phyloP scores from a whole-genome alignment of 2,888 invertebrate species.

The Miltochrista miniata region DNA sequence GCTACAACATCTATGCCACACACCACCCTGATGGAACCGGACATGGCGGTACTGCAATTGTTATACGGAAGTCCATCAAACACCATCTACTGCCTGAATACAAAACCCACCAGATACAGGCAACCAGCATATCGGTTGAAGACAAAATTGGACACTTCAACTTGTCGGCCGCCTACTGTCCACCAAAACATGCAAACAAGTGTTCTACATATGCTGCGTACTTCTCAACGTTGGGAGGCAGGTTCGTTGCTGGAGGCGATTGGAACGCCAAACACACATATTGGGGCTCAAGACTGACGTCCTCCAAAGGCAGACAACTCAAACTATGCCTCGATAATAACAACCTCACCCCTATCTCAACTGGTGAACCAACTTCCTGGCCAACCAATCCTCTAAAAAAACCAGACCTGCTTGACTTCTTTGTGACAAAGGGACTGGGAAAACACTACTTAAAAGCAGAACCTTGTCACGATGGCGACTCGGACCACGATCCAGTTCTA shows the following conservation, averaged over 20 bases:
- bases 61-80: slow-evolving; percentile 13
- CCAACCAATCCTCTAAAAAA: slow-evolving; percentile 20
- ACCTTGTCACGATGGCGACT: slow-evolving; percentile 16
- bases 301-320: slow-evolving; percentile 8
- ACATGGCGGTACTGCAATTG: slow-evolving; percentile 18
- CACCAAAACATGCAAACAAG: slow-evolving; percentile 22
- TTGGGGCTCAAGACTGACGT: slow-evolving; percentile 21
- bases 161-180: slow-evolving; percentile 22
- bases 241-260: slow-evolving; percentile 22
- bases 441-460: slow-evolving; percentile 6
- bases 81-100: slow-evolving; percentile 5
- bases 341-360: slow-evolving; percentile 6
- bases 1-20: slow-evolving; percentile 1
- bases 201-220: neutral
- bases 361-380: slow-evolving; percentile 21
- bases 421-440: slow-evolving; percentile 11
- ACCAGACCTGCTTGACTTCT: slow-evolving; percentile 32
- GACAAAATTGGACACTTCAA: slow-evolving; percentile 9
- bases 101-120: slow-evolving; percentile 17
- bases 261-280: slow-evolving; percentile 24
- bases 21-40: slow-evolving; percentile 23
- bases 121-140: slow-evolving; percentile 1
- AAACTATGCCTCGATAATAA: slow-evolving; percentile 1
- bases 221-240: slow-evolving; percentile 11
- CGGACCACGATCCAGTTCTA: slow-evolving; percentile 22